Base-by-base conservation (phyloP, 2,888 invertebrate genomes). In the Bombyx huttoni region DNA sequence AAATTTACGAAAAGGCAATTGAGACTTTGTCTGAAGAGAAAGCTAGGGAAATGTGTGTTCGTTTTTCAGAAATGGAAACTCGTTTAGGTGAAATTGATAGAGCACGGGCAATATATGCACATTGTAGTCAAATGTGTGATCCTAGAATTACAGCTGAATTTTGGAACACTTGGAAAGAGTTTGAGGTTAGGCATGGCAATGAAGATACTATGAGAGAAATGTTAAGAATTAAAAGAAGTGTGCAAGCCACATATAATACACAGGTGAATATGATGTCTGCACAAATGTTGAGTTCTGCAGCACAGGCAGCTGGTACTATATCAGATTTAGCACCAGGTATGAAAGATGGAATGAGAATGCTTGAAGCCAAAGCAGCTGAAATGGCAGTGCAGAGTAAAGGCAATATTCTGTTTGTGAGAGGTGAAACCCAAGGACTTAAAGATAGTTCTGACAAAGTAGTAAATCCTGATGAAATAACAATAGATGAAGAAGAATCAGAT, bases 261-360 rank as follows among this genome's bases (percentile, higher is more conserved):
- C 98, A 99, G 89, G 92, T 92, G n/a, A 99, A 99, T 77, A 98
- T 98, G 95, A 98, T 99, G 98, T 96, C 98, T 12, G 98, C 98
- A 0, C 98, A 98, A 81, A 98, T 98, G 94, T 88, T 98, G 64
- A 96, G 94, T 65, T 94, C 94, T 14, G 91, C 92, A 47, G 89
- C 90, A 13, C 90, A 90, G 63, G 89, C 90, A 52, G 90, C 92
- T 46, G 92, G 93, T 13, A 92, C 93, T 34, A 85, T 93, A 49
- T 93, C 93, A 1, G 94, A 94, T 72, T 89, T 93, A 56, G 92
- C 94, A 35, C 93, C 93, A 45, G 94, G 93, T 35, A 92, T 92
- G 63, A 92, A 93, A 65, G 96, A 97, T 84, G 95, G 95, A 8
- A 97, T 97, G 97, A 91, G 95, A 63, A 89, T 96, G 89, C 79